phyloP scores from a whole-genome alignment of 2,888 invertebrate genomes.

The Eucera pruinosa region DNA sequence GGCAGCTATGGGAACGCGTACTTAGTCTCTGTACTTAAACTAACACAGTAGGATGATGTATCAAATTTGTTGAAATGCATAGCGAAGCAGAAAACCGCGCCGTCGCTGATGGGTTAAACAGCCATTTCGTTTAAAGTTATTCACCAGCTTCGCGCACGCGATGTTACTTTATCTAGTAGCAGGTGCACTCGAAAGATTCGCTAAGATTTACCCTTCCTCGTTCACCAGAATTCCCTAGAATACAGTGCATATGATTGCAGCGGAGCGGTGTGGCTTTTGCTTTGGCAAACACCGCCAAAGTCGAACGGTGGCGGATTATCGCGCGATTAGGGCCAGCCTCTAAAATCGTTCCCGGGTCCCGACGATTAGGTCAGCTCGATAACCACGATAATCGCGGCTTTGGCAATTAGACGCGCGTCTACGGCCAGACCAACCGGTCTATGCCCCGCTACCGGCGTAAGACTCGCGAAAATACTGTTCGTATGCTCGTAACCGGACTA shows the following conservation, averaged over 20 bases:
- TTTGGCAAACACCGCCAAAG: background rate
- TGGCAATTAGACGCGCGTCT: conserved; percentile 52
- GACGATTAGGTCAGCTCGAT: conserved; percentile 53
- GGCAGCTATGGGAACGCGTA: no score
- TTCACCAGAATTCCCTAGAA: background rate
- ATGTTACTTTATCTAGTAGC: background rate
- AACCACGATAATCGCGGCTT: conserved; percentile 47
- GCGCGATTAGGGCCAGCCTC: conserved; percentile 39
- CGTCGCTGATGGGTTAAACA: no score
- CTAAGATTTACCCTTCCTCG: background rate
- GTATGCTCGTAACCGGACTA: conserved; percentile 49
- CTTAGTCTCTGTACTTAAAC: no score
- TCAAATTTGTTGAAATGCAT: no score
- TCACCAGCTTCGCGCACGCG: no score
- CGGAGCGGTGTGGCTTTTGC: background rate
- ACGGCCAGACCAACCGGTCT: conserved; percentile 35
- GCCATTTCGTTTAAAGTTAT: no score
- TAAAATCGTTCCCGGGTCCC: conserved; percentile 38
- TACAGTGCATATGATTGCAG: background rate
- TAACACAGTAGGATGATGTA: no score
- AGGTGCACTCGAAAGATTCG: no score
- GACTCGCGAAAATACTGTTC: conserved; percentile 57
- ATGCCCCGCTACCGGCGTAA: conserved; percentile 16
- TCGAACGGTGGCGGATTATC: conserved; percentile 17
- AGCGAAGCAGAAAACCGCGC: no score